Base-by-base conservation (phyloP, 2,888 invertebrate genomes). In the Linyphia triangularis region DNA sequence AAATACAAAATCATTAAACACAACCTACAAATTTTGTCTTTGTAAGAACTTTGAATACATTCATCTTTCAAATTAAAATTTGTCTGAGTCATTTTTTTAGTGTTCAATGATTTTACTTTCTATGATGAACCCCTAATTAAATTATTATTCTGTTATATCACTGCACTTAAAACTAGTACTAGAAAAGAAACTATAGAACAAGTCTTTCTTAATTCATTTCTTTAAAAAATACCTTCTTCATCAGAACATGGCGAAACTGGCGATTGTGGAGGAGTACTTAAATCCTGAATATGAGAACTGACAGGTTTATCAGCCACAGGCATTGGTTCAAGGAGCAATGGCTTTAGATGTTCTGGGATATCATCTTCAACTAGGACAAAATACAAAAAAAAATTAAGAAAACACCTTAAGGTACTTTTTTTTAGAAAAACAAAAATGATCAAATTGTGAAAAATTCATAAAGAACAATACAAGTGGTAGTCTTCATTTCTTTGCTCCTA, bases 221-320 rank as follows among this genome's bases (percentile, higher is more conserved):
- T 40, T 19, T 2, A 28, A 57, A 61, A 19, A 85, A 70, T 91
- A 91, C 91, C 91, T 89, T 91, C 91, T 72, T 91, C 91, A 85
- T 91, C 91, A 26, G 91, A 91, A 24, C 91, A 70, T 59, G 91
- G 91, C 24, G 91, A 91, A 81, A 90, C 90, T 33, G 91, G 91
- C 5, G 91, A 91, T 67, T 91, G 91, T 43, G 91, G 91, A 83
- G 88, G 89, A 24, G 90, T 89, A 63, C 79, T 77, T 26, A 83
- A 61, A 63, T 89, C 90, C 73, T 75, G 67, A 40, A 78, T 73
- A 51, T 77, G 85, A 26, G 88, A 85, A 57, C 84, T 86, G 40
- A 51, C 59, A 37, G 81, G 77, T 1, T 67, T 40, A 4, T 88
- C 88, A 30, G 83, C 26, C 22, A 78, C 43, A 10, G 89, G 78